A percentile compares a stretch with the other conserved stretches of the same genome.
These are phyloP conservation scores for Mionectes olivaceus DNA, from an alignment of 2,797 vertebrate genomes.

Conservation along the genomic window DNA sequence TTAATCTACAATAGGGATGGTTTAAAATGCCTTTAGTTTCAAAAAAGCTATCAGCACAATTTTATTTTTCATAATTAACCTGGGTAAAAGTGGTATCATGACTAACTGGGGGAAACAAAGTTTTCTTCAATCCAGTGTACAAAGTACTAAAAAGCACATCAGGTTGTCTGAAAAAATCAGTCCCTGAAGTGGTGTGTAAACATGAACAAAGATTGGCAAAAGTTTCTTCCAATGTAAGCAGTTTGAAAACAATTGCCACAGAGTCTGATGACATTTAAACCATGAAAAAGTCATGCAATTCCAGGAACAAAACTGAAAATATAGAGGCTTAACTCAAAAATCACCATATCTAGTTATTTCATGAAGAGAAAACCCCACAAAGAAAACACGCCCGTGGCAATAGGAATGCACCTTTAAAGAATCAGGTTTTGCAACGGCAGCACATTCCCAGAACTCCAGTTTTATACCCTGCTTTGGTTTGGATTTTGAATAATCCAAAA, in stretches of 20 bases:
- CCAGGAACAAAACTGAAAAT: neutral
- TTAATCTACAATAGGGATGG: neutral
- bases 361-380: neutral
- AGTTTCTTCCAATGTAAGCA: neutral
- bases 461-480: neutral
- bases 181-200: neutral
- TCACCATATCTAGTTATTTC: neutral
- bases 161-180: neutral
- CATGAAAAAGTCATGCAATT: neutral
- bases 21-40: neutral
- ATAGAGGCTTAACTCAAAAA: neutral
- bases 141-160: neutral
- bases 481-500: neutral
- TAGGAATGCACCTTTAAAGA: neutral
- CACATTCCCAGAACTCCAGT: neutral
- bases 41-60: neutral
- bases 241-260: neutral
- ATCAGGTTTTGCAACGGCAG: neutral
- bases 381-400: neutral
- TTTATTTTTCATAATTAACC: neutral
- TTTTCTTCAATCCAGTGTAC: neutral
- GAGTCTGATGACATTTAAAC: neutral
- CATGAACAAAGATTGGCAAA: neutral
- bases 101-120: rapidly evolving
- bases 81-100: neutral